A percentile compares a stretch with the other conserved stretches of the same genome.
phyloP scores from a whole-genome alignment of 2,888 invertebrate species.

The Formica aserva region DNA sequence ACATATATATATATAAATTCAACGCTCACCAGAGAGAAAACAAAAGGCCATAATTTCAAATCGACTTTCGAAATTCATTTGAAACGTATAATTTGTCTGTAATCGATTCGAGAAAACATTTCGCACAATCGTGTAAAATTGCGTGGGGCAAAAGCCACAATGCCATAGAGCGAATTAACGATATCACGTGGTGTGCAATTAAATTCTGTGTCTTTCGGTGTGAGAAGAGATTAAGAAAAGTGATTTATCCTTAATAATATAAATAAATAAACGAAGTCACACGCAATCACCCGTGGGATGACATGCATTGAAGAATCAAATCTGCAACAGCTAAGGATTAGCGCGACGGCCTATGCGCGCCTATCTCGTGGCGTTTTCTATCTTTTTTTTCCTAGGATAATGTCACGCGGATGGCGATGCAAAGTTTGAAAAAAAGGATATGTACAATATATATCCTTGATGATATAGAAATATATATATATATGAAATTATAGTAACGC shows the following conservation, averaged over 20 bases:
- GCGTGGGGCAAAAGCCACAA: neutral
- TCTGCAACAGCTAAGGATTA: conserved; percentile 71
- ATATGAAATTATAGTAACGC: conserved; percentile 66
- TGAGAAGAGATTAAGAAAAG: neutral
- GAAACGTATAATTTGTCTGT: neutral
- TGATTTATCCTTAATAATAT: conserved; percentile 51
- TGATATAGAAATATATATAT: conserved; percentile 47
- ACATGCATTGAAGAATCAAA: conserved; percentile 68
- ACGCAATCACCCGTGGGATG: conserved; percentile 65
- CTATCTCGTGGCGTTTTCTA: conserved; percentile 64
- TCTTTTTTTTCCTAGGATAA: conserved; percentile 48
- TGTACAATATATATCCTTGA: conserved; percentile 47
- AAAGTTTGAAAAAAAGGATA: conserved; percentile 66
- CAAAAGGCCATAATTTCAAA: neutral
- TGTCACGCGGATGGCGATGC: conserved; percentile 63
- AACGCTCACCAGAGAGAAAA: neutral
- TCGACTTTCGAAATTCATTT: neutral
- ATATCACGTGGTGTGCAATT: neutral
- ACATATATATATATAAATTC: neutral
- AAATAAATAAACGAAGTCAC: conserved; percentile 68
- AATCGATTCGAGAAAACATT: neutral
- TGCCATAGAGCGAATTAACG: neutral
- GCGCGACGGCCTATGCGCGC: conserved; percentile 74
- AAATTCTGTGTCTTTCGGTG: conserved; percentile 14
- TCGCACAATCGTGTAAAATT: neutral